phyloP scores from a whole-genome alignment of 35 echinoderm and acorn worm genomes.

The Lytechinus pictus region DNA sequence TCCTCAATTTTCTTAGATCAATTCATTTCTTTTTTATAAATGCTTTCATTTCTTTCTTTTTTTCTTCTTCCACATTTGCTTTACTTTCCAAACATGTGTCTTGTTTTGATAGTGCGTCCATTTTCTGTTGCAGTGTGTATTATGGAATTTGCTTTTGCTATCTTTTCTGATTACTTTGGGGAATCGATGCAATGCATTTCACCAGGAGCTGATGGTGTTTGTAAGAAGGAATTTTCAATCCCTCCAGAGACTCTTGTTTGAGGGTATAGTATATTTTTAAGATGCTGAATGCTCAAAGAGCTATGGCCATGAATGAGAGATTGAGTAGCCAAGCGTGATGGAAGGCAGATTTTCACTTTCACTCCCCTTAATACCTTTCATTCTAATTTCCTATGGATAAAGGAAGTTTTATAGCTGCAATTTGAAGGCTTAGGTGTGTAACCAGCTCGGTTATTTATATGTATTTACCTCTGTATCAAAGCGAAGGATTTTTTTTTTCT shows the following conservation, averaged over 20 bases:
- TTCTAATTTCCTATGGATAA: neutral
- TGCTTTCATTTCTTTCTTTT: neutral
- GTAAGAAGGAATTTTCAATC: neutral
- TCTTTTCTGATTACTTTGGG: neutral
- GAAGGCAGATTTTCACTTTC: neutral
- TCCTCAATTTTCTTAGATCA: constrained; percentile 19
- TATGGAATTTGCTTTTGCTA: neutral
- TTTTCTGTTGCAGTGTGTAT: neutral
- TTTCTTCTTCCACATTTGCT: neutral
- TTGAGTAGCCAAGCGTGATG: neutral
- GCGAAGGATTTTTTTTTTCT: neutral
- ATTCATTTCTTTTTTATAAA: neutral
- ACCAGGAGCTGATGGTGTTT: neutral
- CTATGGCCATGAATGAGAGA: neutral
- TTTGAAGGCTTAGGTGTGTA: neutral
- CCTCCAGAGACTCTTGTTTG: neutral
- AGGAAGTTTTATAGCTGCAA: neutral
- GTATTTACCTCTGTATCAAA: neutral
- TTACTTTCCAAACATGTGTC: neutral
- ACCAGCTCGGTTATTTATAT: neutral
- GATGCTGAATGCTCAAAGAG: neutral
- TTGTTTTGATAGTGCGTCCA: neutral
- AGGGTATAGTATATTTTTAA: neutral
- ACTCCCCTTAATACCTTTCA: neutral
- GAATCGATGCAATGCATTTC: neutral